Conservation (phyloP, 2,797 vertebrate species). For the Delichon dasypus region DNA sequence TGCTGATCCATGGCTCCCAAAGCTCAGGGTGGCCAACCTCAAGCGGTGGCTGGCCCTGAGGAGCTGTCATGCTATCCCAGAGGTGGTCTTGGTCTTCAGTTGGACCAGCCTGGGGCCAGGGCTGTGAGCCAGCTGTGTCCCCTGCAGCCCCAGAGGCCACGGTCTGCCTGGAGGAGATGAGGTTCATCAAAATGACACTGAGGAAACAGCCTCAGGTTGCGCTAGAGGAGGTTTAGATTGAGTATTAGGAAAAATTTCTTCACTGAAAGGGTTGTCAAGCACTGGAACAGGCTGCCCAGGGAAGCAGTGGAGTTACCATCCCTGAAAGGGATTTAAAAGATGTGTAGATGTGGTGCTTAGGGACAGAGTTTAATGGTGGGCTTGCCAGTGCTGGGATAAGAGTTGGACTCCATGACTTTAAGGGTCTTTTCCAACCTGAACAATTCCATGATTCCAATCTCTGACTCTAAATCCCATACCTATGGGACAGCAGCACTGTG, state of each 20-base stretch:
- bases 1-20: neutral
- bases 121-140: neutral
- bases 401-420: neutral
- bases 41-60: neutral
- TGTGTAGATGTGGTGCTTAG: neutral
- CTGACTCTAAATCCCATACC: neutral
- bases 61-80: neutral
- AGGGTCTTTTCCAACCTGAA: neutral
- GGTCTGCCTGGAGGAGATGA: neutral
- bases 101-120: neutral
- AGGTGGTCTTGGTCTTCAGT: neutral
- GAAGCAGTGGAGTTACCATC: neutral
- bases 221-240: neutral
- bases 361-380: neutral
- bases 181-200: neutral
- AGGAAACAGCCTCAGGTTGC: neutral
- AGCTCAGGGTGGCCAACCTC: neutral
- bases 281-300: neutral
- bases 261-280: neutral
- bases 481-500: neutral
- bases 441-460: neutral
- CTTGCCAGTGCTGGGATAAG: neutral
- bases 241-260: neutral
- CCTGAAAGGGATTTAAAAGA: neutral
- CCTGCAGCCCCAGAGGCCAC: neutral